Evolutionary conservation across 2,113 vertebrate species (phyloP).

Genomic region (Glaucomys volans): DNA sequence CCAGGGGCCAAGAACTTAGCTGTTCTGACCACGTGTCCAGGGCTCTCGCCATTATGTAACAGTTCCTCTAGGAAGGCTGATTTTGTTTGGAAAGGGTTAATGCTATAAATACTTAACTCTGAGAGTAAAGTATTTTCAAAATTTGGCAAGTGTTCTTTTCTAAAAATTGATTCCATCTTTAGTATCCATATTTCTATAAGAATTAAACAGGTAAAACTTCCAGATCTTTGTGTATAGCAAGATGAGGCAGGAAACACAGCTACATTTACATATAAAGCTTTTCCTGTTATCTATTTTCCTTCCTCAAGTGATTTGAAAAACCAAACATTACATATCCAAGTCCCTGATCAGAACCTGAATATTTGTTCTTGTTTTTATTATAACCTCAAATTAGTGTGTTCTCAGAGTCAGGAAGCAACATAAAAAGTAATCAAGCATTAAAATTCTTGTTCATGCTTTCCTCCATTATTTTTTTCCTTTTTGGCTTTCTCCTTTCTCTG

Average conservation of each 20-base stretch:
- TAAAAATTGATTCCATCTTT: conserved; percentile 53
- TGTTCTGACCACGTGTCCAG: neutral
- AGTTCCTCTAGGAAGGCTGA: neutral
- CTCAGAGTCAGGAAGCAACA: conserved; percentile 13
- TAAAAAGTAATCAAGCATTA: neutral
- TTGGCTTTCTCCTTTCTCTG: neutral
- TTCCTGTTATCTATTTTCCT: neutral
- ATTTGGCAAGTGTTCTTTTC: conserved; percentile 24
- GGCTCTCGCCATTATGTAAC: neutral
- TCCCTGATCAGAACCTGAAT: neutral
- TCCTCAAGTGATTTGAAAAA: conserved; percentile 1
- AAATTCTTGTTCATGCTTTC: neutral
- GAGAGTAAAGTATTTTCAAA: neutral
- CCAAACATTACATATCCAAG: neutral
- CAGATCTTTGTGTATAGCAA: neutral
- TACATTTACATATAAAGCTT: neutral
- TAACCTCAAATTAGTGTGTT: neutral
- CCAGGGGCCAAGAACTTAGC: neutral
- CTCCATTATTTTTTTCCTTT: neutral
- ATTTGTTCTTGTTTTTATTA: neutral
- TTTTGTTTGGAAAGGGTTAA: conserved; percentile 1
- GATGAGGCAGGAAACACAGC: neutral
- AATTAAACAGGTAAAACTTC: neutral
- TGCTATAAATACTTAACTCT: neutral
- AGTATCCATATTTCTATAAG: neutral